Evolutionary conservation across 92 coral and sea anemone genomes (phyloP), one percentile per base, ranked within the genome.

Genomic region (Palythoa grandis): DNA sequence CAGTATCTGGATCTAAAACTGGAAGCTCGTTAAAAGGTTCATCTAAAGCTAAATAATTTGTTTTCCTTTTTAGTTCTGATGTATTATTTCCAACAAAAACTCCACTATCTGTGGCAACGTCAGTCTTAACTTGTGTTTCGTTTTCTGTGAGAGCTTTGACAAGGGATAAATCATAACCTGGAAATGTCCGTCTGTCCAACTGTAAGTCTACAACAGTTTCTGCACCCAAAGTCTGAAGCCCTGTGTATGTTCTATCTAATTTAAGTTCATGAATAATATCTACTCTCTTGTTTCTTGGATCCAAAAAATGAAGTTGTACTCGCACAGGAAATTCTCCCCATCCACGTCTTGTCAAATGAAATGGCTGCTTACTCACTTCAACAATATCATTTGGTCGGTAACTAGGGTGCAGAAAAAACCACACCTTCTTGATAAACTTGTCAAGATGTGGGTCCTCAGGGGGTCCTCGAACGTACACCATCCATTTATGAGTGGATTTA

Each of bases 241-340:
- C 99, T 16, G 99, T 97, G 79, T 95, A 97, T 7, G 98, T 95
- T 69, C 92, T 93, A 76, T 97, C 99, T 67, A 97, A 91, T 82
- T 95, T 94, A 39, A 97, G 82, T 77, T 97, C 98, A 78, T 97
- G 99, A 70, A 97, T 91, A 54, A 97, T 90, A 67, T 97, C 99
- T 1, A 93, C 99, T 77, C 99, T 78, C 70, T 97, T 97, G 90
- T 97, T 97, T 76, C 95, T 90, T 1, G 93, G 85, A 72, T 95
- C 99, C 37, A 95, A 83, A 86, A 97, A 97, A 70, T 97, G 99
- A 24, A 97, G 84, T 92, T 97, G 99, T 11, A 95, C 98, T 22
- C 99, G 92, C 4, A 97, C 92, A 8, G 99, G 98, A 86, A 97
- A 97, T 88, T 97, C 99, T 2, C 99, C 99, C 99, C 99, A 97